Conservation (phyloP, 1,140 invertebrate genomes). For the Cecropterus lyciades region DNA sequence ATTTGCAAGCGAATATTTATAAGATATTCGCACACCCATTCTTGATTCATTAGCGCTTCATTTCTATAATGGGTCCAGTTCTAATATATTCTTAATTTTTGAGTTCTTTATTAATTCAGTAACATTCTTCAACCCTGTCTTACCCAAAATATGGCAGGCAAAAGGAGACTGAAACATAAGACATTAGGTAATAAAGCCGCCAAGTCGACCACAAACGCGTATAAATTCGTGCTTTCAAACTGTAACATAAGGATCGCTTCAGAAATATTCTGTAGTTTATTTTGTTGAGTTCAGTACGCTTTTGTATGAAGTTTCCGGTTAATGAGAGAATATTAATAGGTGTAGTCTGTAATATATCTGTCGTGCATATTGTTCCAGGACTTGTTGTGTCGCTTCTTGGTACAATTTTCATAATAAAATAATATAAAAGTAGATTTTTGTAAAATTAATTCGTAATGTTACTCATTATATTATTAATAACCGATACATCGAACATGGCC, state of each 20-base stretch:
- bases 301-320: conserved; percentile 60
- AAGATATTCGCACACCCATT: no score
- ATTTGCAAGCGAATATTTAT: no score
- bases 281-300: conserved; percentile 60
- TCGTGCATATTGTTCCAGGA: conserved; percentile 5
- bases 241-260: conserved; percentile 68
- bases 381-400: conserved; percentile 1
- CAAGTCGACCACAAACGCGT: conserved; percentile 39
- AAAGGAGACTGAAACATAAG: conserved; percentile 9
- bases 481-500: conserved; percentile 28
- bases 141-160: not conserved
- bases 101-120: not conserved
- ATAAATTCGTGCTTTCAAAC: conserved; percentile 55
- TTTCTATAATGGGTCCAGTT: no score
- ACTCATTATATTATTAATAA: conserved; percentile 8
- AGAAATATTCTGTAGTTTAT: conserved; percentile 61
- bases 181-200: conserved; percentile 8
- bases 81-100: not conserved
- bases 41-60: no score
- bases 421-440: conserved; percentile 33
- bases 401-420: conserved; percentile 22
- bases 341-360: conserved; percentile 41
- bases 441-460: conserved; percentile 19
- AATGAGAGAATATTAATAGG: conserved; percentile 63
- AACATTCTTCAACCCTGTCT: conserved; percentile 10